A percentile compares a stretch with the other conserved stretches of the same genome.
These are phyloP conservation scores for Ichneumoninae sp. DNA, from an alignment of 2,888 invertebrate genomes.

Conservation along the genomic window DNA sequence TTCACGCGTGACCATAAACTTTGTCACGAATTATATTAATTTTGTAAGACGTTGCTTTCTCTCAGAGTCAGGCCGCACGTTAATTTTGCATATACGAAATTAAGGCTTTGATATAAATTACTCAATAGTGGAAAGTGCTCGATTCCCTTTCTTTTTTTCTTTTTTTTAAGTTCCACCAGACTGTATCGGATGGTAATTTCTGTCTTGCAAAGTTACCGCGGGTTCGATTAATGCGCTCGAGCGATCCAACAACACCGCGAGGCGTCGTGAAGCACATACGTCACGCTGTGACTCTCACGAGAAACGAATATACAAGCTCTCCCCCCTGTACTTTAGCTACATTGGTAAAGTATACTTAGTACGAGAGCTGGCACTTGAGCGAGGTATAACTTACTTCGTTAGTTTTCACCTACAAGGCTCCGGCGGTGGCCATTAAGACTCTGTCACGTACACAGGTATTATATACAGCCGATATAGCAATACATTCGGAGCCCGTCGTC, in stretches of 20 bases:
- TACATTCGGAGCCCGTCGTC: conserved; percentile 8
- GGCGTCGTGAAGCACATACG: conserved; percentile 52
- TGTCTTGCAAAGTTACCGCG: conserved; percentile 36
- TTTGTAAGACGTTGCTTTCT: conserved; percentile 20
- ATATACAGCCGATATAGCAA: conserved; percentile 16
- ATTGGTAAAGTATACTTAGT: conserved; percentile 39
- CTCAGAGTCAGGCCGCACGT: background rate
- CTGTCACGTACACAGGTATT: conserved; percentile 43
- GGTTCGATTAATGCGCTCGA: conserved; percentile 5
- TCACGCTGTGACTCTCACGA: conserved; percentile 49
- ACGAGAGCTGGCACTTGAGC: conserved; percentile 32
- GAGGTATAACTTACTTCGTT: conserved; percentile 69
- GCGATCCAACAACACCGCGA: conserved; percentile 32
- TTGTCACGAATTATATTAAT: conserved; percentile 45
- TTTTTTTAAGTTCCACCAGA: conserved; percentile 14
- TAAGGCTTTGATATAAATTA: conserved; percentile 29
- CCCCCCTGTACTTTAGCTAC: conserved; percentile 17
- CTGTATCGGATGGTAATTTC: conserved; percentile 33
- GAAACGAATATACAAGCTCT: conserved; percentile 44
- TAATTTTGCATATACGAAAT: conserved; percentile 26
- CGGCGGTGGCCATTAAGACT: conserved; percentile 67
- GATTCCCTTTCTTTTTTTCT: conserved; percentile 13
- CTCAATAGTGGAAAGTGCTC: conserved; percentile 27
- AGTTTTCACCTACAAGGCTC: conserved; percentile 67
- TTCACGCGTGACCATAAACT: conserved; percentile 32